phyloP scores from a whole-genome alignment of 2,113 vertebrate genomes.

The Notiomystis cincta region DNA sequence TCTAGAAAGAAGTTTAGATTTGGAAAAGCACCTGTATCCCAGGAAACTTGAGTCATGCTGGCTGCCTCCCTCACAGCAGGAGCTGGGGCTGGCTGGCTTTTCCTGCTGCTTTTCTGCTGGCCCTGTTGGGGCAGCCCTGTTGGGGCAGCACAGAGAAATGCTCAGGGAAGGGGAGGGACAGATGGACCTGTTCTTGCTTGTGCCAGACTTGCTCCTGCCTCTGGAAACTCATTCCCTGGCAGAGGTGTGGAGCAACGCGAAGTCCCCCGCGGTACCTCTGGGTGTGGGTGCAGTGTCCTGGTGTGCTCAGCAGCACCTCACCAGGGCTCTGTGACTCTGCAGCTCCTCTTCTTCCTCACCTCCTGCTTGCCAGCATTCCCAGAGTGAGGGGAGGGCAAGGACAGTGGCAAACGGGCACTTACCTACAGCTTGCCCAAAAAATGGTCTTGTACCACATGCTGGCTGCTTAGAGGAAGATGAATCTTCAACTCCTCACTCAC shows the following conservation, averaged over 20 bases:
- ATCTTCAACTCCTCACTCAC: background rate
- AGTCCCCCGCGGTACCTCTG: background rate
- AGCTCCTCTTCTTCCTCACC: background rate
- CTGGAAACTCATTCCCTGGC: background rate
- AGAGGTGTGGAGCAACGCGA: background rate
- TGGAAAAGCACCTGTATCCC: background rate
- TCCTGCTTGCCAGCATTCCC: background rate
- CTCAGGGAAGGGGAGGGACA: background rate
- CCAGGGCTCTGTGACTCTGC: background rate
- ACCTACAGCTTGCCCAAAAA: background rate
- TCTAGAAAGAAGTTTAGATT: background rate
- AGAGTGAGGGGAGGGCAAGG: background rate
- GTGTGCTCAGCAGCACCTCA: background rate
- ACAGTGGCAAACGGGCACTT: background rate
- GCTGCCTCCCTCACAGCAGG: background rate
- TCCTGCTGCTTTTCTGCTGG: background rate
- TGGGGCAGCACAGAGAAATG: background rate
- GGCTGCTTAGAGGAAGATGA: background rate
- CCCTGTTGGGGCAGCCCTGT: background rate
- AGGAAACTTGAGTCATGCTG: background rate
- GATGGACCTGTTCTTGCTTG: background rate
- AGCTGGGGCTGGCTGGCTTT: background rate
- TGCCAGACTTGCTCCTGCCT: background rate
- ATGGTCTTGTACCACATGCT: background rate
- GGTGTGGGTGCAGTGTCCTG: background rate